Evolutionary conservation across 2,888 invertebrate genomes (phyloP), one percentile per base, ranked within the genome.

Genomic region (Dasypogon diadema): DNA sequence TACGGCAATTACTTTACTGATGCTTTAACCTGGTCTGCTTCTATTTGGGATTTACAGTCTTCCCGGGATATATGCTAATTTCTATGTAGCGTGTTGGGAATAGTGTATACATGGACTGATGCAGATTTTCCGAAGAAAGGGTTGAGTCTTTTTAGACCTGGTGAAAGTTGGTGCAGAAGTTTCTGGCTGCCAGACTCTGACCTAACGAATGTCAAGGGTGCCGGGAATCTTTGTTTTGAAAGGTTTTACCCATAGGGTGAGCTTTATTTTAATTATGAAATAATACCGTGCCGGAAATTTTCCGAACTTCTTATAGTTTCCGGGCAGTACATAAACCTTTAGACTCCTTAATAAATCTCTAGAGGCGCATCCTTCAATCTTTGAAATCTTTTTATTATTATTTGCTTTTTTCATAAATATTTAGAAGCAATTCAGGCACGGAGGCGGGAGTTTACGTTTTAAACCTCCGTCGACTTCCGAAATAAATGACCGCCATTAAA

Each of bases 121-220:
- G 51, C 51, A 51, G 51, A 4, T 51, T 51, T 51, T 21, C 51
- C 42, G n/a, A 42, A n/a, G n/a, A n/a, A n/a, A n/a, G n/a, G n/a
- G n/a, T n/a, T n/a, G n/a, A n/a, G n/a, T n/a, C n/a, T n/a, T n/a
- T n/a, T n/a, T n/a, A n/a, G n/a, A 30, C n/a, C n/a, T 48, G n/a
- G 12, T 12, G 12, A 12, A 48, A 48, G 48, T 48, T 48, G 8
- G 8, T 12, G 48, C n/a, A 5, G 1, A 16, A 48, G 14, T n/a
- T n/a, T n/a, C n/a, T n/a, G n/a, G n/a, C n/a, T n/a, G n/a, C n/a
- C n/a, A n/a, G n/a, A n/a, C n/a, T n/a, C n/a, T n/a, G n/a, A n/a
- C n/a, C n/a, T n/a, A n/a, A n/a, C 8, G 16, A 12, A 48, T 48
- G n/a, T 48, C 48, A 48, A 16, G n/a, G 48, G 16, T 16, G 48